Evolutionary conservation across 1,140 invertebrate species (phyloP), one percentile per base, ranked within the genome.

Genomic region (Hyles euphorbiae): DNA sequence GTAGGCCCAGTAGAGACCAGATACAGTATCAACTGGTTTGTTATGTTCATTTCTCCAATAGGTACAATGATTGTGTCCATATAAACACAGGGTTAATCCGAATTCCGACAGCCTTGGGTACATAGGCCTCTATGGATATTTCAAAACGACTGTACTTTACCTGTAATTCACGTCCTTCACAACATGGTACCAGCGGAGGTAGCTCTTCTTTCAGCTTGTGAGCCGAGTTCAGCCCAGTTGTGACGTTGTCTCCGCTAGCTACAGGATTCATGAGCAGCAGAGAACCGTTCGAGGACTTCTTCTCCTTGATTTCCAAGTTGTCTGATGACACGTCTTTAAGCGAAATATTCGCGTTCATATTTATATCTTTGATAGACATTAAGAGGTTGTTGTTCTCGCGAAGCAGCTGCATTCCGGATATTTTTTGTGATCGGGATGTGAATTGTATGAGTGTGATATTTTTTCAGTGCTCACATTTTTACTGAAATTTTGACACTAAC

Each of bases 161-260:
- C 80, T 78, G 80, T 50, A 87, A 67, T 53, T 87, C 84, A 60
- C 69, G 81, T 3, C 83, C 84, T 59, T 88, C 85, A 48, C 83
- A 88, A 56, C 82, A 85, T 1, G 85, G 85, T 11, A 88, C 74
- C 5, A 87, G 76, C 6, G 67, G 62, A 2, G 83, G 85, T 34
- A 79, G 45, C 52, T 84, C 83, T 32, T 83, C 80, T 56, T 83
- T 85, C n/a, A 79, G 53, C 45, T 77, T 83, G 52, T 82, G 78
- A 3, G 64, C 52, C 0, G 72, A 74, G 51, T 69, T 77, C 6
- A 81, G 52, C 5, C 71, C 76, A 0, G 68, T 74, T 5, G 76
- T 59, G 47, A 88, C 72, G 40, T 86, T 88, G 58, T 88, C 85
- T 5, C 85, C 85, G 53, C 85, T 88, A 2, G 85, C 83, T 11